A percentile compares a stretch with the other conserved stretches of the same genome.
Evolutionary conservation across 2,113 vertebrate species (phyloP).

Genomic region (Leptobrachium leishanense): DNA sequence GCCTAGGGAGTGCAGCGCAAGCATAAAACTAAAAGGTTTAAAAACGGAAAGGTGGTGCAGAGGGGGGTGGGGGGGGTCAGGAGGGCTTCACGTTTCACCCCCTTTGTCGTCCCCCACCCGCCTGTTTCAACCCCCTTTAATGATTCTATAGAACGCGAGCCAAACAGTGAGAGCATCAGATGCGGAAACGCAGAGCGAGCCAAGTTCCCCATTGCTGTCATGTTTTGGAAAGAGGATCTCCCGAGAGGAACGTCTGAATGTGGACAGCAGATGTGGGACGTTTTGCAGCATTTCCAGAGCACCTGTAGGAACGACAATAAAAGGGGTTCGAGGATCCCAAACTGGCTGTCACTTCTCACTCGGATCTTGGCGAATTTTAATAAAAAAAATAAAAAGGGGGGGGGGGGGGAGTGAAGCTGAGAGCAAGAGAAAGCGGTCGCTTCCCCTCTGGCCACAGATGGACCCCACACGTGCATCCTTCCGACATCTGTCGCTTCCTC

Average conservation of each 20-base stretch:
- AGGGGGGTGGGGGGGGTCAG: too few species aligned
- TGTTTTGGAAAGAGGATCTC: neutral
- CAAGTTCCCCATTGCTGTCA: neutral
- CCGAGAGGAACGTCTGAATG: neutral
- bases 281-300: neutral
- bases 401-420: too few species aligned
- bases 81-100: too few species aligned
- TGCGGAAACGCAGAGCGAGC: neutral
- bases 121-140: too few species aligned
- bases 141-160: neutral
- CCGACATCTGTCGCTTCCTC: neutral
- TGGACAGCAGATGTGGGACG: neutral
- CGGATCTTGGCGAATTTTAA: neutral
- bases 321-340: neutral
- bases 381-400: neutral
- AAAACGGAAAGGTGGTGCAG: too few species aligned
- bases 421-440: neutral
- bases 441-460: neutral
- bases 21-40: too few species aligned
- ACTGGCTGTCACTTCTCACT: neutral
- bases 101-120: too few species aligned
- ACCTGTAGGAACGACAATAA: neutral
- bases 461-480: neutral
- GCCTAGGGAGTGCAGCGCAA: too few species aligned
- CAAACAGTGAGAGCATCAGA: neutral